These are phyloP conservation scores for Myiotriccus ornatus DNA, from an alignment of 2,797 vertebrate genomes.

Conservation along the genomic window DNA sequence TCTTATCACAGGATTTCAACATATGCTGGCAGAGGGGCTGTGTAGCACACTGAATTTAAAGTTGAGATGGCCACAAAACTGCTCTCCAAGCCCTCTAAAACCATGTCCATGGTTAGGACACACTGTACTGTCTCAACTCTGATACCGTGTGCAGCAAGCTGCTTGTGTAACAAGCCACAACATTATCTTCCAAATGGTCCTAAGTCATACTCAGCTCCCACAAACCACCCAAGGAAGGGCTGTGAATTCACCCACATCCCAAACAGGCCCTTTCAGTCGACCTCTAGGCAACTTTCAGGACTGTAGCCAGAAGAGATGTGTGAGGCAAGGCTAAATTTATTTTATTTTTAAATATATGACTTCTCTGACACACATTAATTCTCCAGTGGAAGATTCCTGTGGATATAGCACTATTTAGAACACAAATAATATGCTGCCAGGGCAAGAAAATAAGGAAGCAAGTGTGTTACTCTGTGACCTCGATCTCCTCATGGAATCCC, in stretches of 20 bases:
- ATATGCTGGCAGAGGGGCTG: neutral
- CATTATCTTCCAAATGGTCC: neutral
- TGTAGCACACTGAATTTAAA: neutral
- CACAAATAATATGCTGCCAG: neutral
- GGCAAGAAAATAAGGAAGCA: neutral
- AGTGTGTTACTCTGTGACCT: neutral
- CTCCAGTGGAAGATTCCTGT: neutral
- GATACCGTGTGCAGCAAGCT: neutral
- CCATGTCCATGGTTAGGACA: fast-evolving
- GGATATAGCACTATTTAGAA: neutral
- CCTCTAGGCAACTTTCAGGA: neutral
- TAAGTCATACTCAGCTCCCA: neutral
- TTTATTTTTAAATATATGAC: neutral
- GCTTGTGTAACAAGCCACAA: fast-evolving
- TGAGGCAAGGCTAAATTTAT: neutral
- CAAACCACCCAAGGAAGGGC: neutral
- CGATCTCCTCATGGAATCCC: neutral
- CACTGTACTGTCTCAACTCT: neutral
- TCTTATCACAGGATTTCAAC: neutral
- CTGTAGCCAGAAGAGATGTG: neutral
- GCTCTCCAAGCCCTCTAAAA: neutral
- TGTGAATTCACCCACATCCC: neutral
- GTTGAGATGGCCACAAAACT: neutral
- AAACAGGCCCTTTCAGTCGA: neutral
- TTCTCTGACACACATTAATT: neutral